Evolutionary conservation across 2,797 vertebrate genomes (phyloP).

Genomic region (Poecilia picta): DNA sequence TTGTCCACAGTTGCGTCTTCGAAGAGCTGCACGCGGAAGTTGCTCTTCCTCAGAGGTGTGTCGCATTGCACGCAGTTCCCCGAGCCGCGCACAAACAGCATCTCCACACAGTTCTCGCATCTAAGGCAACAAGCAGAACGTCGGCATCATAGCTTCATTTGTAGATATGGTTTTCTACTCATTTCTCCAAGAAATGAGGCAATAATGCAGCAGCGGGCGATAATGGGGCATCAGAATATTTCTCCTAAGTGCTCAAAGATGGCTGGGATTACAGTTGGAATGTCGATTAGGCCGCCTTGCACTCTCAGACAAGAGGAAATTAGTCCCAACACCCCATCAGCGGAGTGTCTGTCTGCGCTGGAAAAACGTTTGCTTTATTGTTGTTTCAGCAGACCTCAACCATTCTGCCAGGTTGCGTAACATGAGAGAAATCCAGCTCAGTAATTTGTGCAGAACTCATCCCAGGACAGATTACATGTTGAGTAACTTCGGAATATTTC

Average conservation of each 20-base stretch:
- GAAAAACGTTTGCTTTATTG: slow-evolving; percentile 70
- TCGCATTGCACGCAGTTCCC: slow-evolving; percentile 96
- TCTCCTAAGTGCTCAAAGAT: slow-evolving; percentile 68
- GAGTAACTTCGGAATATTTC: slow-evolving; percentile 12
- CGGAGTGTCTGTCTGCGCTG: slow-evolving; percentile 65
- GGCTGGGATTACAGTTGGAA: slow-evolving; percentile 68
- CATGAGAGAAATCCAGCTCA: slow-evolving; percentile 40
- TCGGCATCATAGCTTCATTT: not conserved
- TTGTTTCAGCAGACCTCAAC: slow-evolving; percentile 68
- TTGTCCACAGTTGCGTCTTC: slow-evolving; percentile 96
- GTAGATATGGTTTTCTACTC: slow-evolving; percentile 39
- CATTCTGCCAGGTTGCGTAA: slow-evolving; percentile 60
- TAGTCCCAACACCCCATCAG: slow-evolving; percentile 69
- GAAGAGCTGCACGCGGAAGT: slow-evolving; percentile 97
- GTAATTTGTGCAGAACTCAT: slow-evolving; percentile 40
- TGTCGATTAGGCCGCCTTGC: slow-evolving; percentile 70
- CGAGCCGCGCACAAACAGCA: slow-evolving; percentile 95
- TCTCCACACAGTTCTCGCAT: slow-evolving; percentile 97
- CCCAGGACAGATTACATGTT: slow-evolving; percentile 25
- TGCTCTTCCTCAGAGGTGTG: slow-evolving; percentile 93
- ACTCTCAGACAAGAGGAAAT: slow-evolving; percentile 73
- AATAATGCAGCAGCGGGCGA: slow-evolving; percentile 52
- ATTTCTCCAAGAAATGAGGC: slow-evolving; percentile 37
- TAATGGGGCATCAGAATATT: slow-evolving; percentile 65
- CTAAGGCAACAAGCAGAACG: slow-evolving; percentile 66